Percentiles rank a stretch among this genome's conserved stretches.
These are phyloP conservation scores for Pandion haliaetus DNA, from an alignment of 2,113 vertebrate genomes.

Conservation along the genomic window DNA sequence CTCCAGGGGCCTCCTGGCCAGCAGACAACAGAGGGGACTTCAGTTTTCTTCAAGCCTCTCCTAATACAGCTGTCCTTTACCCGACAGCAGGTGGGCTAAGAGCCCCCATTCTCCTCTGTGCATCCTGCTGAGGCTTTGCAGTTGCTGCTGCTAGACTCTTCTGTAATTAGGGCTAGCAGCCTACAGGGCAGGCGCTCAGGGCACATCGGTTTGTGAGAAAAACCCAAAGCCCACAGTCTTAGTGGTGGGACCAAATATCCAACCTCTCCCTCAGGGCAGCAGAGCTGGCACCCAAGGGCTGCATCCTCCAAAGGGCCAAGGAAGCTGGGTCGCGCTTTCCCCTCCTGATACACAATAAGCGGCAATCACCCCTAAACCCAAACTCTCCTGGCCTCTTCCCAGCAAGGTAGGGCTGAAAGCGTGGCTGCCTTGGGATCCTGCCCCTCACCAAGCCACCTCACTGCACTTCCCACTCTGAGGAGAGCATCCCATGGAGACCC, in stretches of 20 bases:
- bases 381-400: not conserved
- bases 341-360: not conserved
- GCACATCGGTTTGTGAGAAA: too few species aligned
- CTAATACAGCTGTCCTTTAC: too few species aligned
- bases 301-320: not conserved
- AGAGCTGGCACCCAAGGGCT: not conserved
- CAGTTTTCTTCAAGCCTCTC: too few species aligned
- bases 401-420: not conserved
- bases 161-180: too few species aligned
- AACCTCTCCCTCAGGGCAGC: not conserved
- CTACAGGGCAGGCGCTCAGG: too few species aligned
- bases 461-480: not conserved
- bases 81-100: too few species aligned
- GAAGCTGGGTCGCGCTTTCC: not conserved
- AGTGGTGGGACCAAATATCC: not conserved
- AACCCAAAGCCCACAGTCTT: not conserved
- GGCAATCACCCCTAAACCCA: too few species aligned
- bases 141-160: too few species aligned
- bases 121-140: too few species aligned
- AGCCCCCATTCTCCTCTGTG: too few species aligned
- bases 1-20: too few species aligned
- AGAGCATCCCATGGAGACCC: not conserved
- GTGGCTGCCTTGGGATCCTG: not conserved
- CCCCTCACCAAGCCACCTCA: not conserved
- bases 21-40: too few species aligned